A percentile compares a stretch with the other conserved stretches of the same genome.
phyloP scores from a whole-genome alignment of 1,140 invertebrate genomes.

The Megathymus violae region DNA sequence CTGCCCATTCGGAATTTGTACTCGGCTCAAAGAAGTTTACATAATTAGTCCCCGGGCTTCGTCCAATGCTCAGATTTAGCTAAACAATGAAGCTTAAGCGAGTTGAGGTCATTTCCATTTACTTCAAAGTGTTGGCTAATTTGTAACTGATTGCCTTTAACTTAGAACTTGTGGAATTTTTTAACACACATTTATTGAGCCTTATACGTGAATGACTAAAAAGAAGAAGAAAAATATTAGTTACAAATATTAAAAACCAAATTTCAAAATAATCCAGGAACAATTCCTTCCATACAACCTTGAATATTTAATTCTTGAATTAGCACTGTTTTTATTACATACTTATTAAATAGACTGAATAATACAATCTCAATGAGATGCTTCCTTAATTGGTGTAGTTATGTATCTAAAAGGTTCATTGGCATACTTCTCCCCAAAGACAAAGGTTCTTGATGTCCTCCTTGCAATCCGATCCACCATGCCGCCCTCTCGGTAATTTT shows the following conservation, averaged over 20 bases:
- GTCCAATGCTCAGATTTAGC: constrained; percentile 44
- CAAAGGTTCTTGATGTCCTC: constrained; percentile 70
- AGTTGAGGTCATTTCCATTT: constrained; percentile 29
- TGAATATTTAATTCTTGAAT: background rate
- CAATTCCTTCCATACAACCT: too few species aligned
- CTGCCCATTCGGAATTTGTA: constrained; percentile 78
- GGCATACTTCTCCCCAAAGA: constrained; percentile 75
- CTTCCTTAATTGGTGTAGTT: constrained; percentile 70
- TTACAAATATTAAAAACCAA: too few species aligned
- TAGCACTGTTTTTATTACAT: constrained; percentile 8
- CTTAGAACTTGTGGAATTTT: background rate
- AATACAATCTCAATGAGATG: constrained; percentile 54
- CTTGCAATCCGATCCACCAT: constrained; percentile 77
- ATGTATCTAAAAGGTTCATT: constrained; percentile 63
- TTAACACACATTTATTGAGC: too few species aligned
- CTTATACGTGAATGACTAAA: background rate
- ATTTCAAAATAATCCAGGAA: too few species aligned
- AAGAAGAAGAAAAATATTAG: background rate
- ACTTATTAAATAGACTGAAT: constrained; percentile 43
- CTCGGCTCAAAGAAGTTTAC: constrained; percentile 62
- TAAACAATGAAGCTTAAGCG: constrained; percentile 31
- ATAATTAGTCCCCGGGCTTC: constrained; percentile 59
- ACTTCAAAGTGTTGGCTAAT: constrained; percentile 22
- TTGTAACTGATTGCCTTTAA: constrained; percentile 16
- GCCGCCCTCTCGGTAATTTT: constrained; percentile 80